phyloP scores from a whole-genome alignment of 2,113 vertebrate genomes.

The Cyprinodon brontotheroides region DNA sequence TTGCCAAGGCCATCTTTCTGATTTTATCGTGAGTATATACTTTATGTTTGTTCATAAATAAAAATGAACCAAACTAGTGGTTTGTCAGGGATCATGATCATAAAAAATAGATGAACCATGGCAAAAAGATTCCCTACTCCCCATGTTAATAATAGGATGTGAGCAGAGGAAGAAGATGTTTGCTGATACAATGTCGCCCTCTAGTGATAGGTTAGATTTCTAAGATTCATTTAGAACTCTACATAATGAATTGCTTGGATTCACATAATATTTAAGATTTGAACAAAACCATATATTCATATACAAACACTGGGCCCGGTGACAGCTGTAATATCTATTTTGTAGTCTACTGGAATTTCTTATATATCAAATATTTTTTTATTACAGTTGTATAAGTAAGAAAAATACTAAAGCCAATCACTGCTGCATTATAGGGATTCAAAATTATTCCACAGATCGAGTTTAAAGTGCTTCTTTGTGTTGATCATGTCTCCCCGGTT shows the following conservation, averaged over 20 bases:
- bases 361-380: not conserved
- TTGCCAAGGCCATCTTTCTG: not conserved
- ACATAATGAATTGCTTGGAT: not conserved
- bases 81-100: slow-evolving; percentile 2
- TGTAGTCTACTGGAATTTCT: not conserved
- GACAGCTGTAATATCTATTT: not conserved
- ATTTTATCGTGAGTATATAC: not conserved
- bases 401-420: not conserved
- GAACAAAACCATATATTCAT: not conserved
- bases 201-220: slow-evolving; percentile 41
- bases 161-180: slow-evolving; percentile 3
- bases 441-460: not conserved
- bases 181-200: slow-evolving; percentile 55
- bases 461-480: slow-evolving; percentile 31
- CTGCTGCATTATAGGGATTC: not conserved
- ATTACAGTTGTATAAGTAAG: not conserved
- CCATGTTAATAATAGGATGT: slow-evolving; percentile 15
- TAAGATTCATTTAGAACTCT: slow-evolving; percentile 14
- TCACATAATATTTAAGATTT: not conserved
- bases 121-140: slow-evolving; percentile 14
- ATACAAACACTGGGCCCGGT: not conserved
- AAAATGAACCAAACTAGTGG: not conserved
- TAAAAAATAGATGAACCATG: slow-evolving; percentile 42
- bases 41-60: slow-evolving; percentile 2
- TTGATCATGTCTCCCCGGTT: slow-evolving; percentile 15